phyloP scores from a whole-genome alignment of 2,888 invertebrate species.

The Enoplolaimus lenunculus region DNA sequence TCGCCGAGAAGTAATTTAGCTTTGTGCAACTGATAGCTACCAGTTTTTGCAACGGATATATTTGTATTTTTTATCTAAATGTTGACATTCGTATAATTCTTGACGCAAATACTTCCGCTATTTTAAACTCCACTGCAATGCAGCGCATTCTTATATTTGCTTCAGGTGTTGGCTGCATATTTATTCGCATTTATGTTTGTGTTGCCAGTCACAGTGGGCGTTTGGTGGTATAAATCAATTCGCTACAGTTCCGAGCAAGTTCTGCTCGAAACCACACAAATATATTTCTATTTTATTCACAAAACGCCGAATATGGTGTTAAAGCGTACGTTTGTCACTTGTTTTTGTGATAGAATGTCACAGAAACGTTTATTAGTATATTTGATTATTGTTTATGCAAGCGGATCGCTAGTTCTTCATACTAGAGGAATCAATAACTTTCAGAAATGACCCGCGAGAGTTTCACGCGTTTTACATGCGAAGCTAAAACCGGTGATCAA shows the following conservation, averaged over 20 bases:
- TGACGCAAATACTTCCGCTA: no score
- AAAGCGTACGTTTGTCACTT: slow-evolving; percentile 53
- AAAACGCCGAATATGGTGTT: slow-evolving; percentile 88
- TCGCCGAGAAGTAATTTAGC: slow-evolving; percentile 30
- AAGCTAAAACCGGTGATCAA: no score
- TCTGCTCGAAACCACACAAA: slow-evolving; percentile 81
- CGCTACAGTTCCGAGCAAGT: slow-evolving; percentile 87
- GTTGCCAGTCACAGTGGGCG: slow-evolving; percentile 61
- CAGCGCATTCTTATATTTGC: slow-evolving; percentile 14
- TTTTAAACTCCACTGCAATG: no score
- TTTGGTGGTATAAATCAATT: slow-evolving; percentile 98
- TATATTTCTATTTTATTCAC: slow-evolving; percentile 87
- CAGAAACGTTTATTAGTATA: slow-evolving; percentile 12
- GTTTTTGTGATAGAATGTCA: not conserved
- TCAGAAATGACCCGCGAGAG: no score
- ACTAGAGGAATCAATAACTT: no score
- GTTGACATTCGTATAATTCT: no score
- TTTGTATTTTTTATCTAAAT: no score
- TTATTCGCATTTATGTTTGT: slow-evolving; percentile 95
- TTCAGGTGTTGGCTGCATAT: slow-evolving; percentile 60
- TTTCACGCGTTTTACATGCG: no score
- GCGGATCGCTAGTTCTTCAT: no score
- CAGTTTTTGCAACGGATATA: no score
- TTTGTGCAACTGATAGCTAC: no score
- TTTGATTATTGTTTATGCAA: slow-evolving; percentile 17